These are phyloP conservation scores for Julus scandinavius DNA, from an alignment of 2,888 invertebrate species.

Conservation along the genomic window DNA sequence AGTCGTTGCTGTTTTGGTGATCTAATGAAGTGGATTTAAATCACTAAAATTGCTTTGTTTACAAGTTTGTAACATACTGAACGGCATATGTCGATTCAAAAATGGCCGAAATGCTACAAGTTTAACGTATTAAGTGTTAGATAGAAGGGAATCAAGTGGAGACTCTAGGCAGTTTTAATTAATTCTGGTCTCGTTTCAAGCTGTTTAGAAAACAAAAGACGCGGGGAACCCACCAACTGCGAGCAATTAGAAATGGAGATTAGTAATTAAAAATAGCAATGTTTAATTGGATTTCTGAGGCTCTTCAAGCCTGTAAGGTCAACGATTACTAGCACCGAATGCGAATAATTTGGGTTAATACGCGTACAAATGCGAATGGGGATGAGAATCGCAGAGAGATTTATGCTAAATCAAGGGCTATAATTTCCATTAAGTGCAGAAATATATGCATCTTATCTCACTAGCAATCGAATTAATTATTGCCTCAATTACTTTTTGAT, in stretches of 20 bases:
- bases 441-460: background rate
- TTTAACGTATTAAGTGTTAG: background rate
- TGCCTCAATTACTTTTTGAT: slow-evolving; percentile 36
- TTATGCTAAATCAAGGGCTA: slow-evolving; percentile 20
- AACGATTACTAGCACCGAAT: slow-evolving; percentile 3
- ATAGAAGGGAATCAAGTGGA: background rate
- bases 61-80: background rate
- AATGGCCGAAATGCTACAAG: background rate
- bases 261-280: slow-evolving; percentile 44
- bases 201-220: slow-evolving; percentile 40
- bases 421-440: slow-evolving; percentile 15
- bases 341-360: slow-evolving; percentile 22
- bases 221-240: slow-evolving; percentile 37
- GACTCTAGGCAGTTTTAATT: slow-evolving; percentile 4
- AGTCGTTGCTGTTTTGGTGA: no score
- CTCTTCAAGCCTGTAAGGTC: slow-evolving; percentile 3
- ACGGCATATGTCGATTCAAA: background rate
- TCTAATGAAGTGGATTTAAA: background rate
- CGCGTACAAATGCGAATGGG: background rate
- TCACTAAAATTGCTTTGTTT: background rate
- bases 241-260: slow-evolving; percentile 41
- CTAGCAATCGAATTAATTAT: slow-evolving; percentile 45
- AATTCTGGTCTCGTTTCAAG: slow-evolving; percentile 30
- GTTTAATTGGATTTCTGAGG: slow-evolving; percentile 46
- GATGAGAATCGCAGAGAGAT: background rate